phyloP scores from a whole-genome alignment of 2,888 invertebrate genomes.

The Volucella bombylans region DNA sequence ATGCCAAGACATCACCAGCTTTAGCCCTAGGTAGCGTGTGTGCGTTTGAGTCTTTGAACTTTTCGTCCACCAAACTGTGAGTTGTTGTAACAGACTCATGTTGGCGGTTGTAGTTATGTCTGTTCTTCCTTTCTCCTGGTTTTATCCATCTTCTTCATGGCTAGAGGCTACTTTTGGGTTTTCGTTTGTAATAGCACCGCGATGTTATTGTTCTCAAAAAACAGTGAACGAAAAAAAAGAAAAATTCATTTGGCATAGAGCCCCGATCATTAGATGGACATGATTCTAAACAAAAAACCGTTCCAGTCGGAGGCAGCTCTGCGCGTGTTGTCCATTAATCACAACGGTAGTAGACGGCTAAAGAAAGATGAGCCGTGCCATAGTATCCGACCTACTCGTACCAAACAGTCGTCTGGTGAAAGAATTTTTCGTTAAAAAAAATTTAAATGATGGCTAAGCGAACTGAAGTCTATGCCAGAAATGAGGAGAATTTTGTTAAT shows the following conservation, averaged over 20 bases:
- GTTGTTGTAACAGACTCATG: conserved; percentile 34
- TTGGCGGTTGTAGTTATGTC: conserved; percentile 17
- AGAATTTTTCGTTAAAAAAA: too few species aligned
- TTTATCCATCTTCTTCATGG: conserved; percentile 41
- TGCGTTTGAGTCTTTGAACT: conserved; percentile 58
- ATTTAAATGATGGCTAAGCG: too few species aligned
- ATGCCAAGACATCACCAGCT: conserved; percentile 7
- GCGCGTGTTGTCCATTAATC: conserved; percentile 62
- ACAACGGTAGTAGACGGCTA: conserved; percentile 47
- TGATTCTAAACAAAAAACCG: conserved; percentile 10
- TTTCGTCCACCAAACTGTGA: conserved; percentile 40
- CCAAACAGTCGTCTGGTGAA: too few species aligned
- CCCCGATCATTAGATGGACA: conserved; percentile 57
- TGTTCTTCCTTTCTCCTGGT: conserved; percentile 36
- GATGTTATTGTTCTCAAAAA: conserved; percentile 38
- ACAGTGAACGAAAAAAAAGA: conserved; percentile 18
- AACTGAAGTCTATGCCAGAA: too few species aligned
- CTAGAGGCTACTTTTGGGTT: conserved; percentile 58
- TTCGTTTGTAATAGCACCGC: conserved; percentile 44
- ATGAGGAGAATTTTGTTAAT: too few species aligned
- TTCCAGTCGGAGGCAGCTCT: conserved; percentile 29
- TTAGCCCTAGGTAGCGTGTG: conserved; percentile 42
- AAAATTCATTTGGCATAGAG: conserved; percentile 58
- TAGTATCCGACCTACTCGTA: too few species aligned
- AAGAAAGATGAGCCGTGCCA: conserved; percentile 3